A percentile compares a stretch with the other conserved stretches of the same genome.
Evolutionary conservation across 2,888 invertebrate genomes (phyloP).

Genomic region (Platerodrilus igneus): DNA sequence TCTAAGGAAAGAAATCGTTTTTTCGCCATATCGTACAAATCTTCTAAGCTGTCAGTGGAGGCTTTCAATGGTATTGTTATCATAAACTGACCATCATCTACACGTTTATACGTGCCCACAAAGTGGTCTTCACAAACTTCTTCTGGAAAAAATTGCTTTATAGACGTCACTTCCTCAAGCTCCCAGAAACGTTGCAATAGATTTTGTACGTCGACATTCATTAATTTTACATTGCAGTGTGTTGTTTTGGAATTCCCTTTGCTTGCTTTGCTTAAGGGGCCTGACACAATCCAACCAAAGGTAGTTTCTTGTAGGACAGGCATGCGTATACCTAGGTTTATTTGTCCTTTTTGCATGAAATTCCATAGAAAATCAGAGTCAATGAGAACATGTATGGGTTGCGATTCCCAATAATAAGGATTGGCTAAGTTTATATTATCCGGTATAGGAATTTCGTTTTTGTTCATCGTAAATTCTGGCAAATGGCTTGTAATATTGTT

Average conservation of each 20-base stretch:
- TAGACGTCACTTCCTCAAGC: conserved; percentile 18
- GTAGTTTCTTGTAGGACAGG: conserved; percentile 22
- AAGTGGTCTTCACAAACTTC: conserved; percentile 25
- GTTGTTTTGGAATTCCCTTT: not conserved
- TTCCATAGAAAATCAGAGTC: conserved; percentile 11
- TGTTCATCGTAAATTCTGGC: too few relatives aligned
- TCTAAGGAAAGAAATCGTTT: conserved; percentile 19
- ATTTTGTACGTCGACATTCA: conserved; percentile 9
- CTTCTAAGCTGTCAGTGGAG: conserved; percentile 12
- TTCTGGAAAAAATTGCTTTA: conserved; percentile 14
- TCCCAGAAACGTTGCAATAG: conserved; percentile 26
- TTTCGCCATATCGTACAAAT: conserved; percentile 11
- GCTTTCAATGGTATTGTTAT: conserved; percentile 20
- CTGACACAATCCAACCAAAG: conserved; percentile 25
- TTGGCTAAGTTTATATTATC: conserved; percentile 2
- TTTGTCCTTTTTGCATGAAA: conserved; percentile 8
- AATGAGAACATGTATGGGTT: conserved; percentile 5
- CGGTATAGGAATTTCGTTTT: too few relatives aligned
- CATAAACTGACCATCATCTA: conserved; percentile 20
- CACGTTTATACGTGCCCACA: conserved; percentile 9
- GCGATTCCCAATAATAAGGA: not conserved
- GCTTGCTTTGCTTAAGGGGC: conserved; percentile 5
- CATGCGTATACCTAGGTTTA: conserved; percentile 3
- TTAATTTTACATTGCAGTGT: too few relatives aligned
- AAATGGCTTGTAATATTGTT: too few relatives aligned